Evolutionary conservation across 2,888 invertebrate genomes (phyloP), one percentile per base, ranked within the genome.

Genomic region (Diplazon laetatorius): DNA sequence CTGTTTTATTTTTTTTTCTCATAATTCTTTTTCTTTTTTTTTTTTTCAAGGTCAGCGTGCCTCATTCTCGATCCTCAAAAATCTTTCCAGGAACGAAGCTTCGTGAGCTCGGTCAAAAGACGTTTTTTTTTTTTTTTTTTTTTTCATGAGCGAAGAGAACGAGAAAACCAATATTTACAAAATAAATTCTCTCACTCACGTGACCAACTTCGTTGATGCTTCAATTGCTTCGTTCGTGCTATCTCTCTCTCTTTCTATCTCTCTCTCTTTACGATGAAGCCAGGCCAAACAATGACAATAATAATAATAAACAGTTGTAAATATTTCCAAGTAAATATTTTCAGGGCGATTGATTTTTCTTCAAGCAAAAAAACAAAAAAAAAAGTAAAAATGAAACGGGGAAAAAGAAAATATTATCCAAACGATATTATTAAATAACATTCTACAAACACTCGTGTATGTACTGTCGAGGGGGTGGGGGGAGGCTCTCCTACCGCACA

Each of bases 131-230:
- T n/a, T n/a, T n/a, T n/a, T n/a, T n/a, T n/a, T n/a, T n/a, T n/a
- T n/a, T n/a, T n/a, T n/a, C n/a, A 60, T 52, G 80, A 82, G 77
- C 82, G 82, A 84, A n/a, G 83, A 85, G 86, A 84, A 85, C 76
- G 77, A 85, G n/a, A n/a, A n/a, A n/a, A 86, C 85, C 86, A 86
- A 86, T 87, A 87, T 88, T 85, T 87, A 87, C 87, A 88, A 73
- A 85, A 85, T 82, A 84, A 78, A 84, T 85, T 84, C 86, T 86
- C 82, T 83, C 78, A 52, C 77, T 76, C 63, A 55, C 68, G 30
- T n/a, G 50, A 16, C 37, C 9, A 42, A 55, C 4, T 16, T 42
- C 44, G 50, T 20, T 39, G 44, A 62, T 42, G 14, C 22, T 25
- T 46, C 69, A 65, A 25, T 42, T 35, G 48, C 48, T 74, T 78